Conservation (phyloP, 2,113 vertebrate genomes). For the Lycocorax pyrrhopterus region DNA sequence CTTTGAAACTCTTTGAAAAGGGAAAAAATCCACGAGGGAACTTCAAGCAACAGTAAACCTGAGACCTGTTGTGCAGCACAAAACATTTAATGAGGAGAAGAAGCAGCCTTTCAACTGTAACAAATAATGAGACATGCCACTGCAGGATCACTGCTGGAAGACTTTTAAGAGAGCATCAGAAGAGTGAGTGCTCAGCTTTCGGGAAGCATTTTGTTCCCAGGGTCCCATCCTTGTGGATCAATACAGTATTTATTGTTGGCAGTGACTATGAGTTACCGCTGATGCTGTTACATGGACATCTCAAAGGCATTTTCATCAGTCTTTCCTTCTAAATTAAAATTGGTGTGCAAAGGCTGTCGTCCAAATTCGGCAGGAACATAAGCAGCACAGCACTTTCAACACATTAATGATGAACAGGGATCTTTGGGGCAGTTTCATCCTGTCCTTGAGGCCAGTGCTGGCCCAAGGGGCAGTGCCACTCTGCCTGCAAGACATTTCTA, state of each 20-base stretch:
- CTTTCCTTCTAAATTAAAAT: neutral
- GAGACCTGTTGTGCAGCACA: neutral
- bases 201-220: neutral
- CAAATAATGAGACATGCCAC: neutral
- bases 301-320: neutral
- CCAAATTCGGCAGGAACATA: neutral
- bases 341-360: neutral
- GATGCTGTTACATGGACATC: neutral
- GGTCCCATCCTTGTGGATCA: neutral
- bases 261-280: neutral
- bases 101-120: neutral
- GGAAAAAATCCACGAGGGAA: neutral
- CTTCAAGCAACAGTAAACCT: slow-evolving; percentile 3
- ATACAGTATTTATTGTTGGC: neutral
- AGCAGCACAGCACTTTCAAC: neutral
- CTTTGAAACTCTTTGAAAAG: slow-evolving; percentile 11
- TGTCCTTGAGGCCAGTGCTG: neutral
- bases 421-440: neutral
- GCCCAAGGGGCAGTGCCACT: neutral
- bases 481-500: neutral
- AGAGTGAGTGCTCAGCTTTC: neutral
- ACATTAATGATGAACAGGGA: neutral
- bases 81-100: neutral
- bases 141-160: neutral
- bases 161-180: neutral